Percentiles rank a stretch among this genome's conserved stretches.
These are phyloP conservation scores for Labeo rohita DNA, from an alignment of 2,113 vertebrate species.

Conservation along the genomic window DNA sequence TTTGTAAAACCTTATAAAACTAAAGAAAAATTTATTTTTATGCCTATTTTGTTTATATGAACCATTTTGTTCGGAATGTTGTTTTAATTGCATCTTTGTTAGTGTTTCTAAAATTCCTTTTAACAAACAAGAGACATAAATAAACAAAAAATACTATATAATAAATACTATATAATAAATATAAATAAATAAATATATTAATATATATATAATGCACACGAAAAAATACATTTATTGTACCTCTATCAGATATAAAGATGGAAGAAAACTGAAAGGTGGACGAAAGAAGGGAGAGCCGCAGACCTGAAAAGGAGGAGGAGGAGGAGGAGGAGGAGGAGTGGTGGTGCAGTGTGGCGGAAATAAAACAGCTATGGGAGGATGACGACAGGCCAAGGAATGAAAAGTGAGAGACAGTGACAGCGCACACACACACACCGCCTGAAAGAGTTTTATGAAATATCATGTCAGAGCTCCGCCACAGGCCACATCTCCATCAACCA, in stretches of 20 bases:
- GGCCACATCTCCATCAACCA: constrained; percentile 35
- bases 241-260: neutral
- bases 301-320: neutral
- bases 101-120: too few species aligned
- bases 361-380: constrained; percentile 10
- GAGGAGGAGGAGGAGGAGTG: neutral
- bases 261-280: constrained; percentile 3
- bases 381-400: constrained; percentile 44
- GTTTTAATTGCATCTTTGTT: too few species aligned
- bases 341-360: constrained; percentile 1
- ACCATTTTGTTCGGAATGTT: too few species aligned
- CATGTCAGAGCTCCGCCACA: constrained; percentile 31
- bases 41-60: too few species aligned
- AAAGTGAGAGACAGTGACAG: constrained; percentile 46
- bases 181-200: too few species aligned
- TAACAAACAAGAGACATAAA: too few species aligned
- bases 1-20: too few species aligned
- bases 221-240: neutral
- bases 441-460: constrained; percentile 46
- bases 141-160: too few species aligned
- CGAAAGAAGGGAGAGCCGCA: neutral
- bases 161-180: too few species aligned
- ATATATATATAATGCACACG: too few species aligned
- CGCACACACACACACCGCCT: constrained; percentile 6
- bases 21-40: too few species aligned